These are phyloP conservation scores for Trissolcus basalis DNA, from an alignment of 1,140 invertebrate species.

Conservation along the genomic window DNA sequence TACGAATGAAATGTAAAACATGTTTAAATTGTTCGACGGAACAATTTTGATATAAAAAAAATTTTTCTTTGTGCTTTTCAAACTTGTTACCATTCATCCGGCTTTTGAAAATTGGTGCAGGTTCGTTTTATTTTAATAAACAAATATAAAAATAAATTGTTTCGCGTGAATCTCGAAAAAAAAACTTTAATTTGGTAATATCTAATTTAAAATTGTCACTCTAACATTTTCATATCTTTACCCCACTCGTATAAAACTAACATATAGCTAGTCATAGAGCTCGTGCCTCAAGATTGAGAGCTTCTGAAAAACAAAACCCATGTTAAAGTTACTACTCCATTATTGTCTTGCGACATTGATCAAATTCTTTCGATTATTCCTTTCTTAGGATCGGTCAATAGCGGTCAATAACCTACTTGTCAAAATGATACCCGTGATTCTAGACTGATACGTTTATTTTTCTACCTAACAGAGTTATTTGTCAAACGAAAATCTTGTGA, in stretches of 20 bases:
- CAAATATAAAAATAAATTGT: no score
- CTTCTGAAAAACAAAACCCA: slow-evolving; percentile 24
- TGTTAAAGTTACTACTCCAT: slow-evolving; percentile 40
- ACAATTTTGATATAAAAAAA: background rate
- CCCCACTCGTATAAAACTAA: slow-evolving; percentile 5
- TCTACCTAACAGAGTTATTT: slow-evolving; percentile 19
- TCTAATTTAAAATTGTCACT: no score
- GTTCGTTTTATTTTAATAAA: no score
- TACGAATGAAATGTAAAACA: slow-evolving; percentile 26
- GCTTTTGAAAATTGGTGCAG: no score
- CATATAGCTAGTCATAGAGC: slow-evolving; percentile 33
- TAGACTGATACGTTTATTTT: slow-evolving; percentile 28
- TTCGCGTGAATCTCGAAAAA: no score
- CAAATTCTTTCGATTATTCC: slow-evolving; percentile 42
- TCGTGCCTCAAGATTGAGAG: slow-evolving; percentile 24
- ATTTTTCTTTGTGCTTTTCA: background rate
- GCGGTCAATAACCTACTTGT: slow-evolving; percentile 37
- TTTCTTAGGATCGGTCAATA: slow-evolving; percentile 35
- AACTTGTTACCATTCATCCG: background rate
- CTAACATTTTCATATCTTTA: no score
- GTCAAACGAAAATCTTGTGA: slow-evolving; percentile 9
- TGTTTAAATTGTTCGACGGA: background rate
- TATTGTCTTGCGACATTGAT: slow-evolving; percentile 36
- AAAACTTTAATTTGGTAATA: no score
- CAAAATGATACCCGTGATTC: slow-evolving; percentile 36